Evolutionary conservation across 1,140 invertebrate genomes (phyloP), one percentile per base, ranked within the genome.

Genomic region (Drosophila fuyamai): DNA sequence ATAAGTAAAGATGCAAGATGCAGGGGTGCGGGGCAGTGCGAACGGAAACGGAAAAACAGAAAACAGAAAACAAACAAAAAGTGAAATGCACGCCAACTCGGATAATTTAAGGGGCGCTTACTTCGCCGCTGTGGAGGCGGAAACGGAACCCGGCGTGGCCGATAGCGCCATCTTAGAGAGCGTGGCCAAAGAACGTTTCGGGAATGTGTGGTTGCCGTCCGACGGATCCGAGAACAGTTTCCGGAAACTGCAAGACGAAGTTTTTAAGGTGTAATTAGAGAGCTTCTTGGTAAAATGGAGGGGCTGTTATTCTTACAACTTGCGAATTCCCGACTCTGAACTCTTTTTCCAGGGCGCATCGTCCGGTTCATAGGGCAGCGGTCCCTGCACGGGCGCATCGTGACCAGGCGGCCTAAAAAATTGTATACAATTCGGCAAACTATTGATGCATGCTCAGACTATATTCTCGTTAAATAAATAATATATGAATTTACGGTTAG

Each of bases 351-450:
- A 98, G 0, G 97, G 95, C 71, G 98, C 98, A 93, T 99, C 98
- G 80, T 98, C 97, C 13, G 98, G 98, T 93, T 99, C 98, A 63
- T 95, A 96, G 56, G 98, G 98, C 76, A 99, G 95, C 27, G 98
- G 98, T 13, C 98, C 98, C 93, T 99, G 97, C 2, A 99, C 98
- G 23, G 97, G 96, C 35, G 96, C 95, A 85, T 98, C 97, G 43
- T 96, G 96, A 54, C 85, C 92, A 47, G 91, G 90, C 51, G 92
- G 91, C 58, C 92, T 92, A 38, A 10, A 18, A 29, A 66, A 7
- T 4, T 10, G 27, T 13, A 40, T 27, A 27, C 1, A 8, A 32
- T 44, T 7, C 3, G n/a, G 5, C 5, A 13, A 18, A 5, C 4
- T 16, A 27, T 5, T 13, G 5, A 16, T n/a, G 1, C 9, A n/a